phyloP scores from a whole-genome alignment of 2,888 invertebrate species.

The Agelastica alni region DNA sequence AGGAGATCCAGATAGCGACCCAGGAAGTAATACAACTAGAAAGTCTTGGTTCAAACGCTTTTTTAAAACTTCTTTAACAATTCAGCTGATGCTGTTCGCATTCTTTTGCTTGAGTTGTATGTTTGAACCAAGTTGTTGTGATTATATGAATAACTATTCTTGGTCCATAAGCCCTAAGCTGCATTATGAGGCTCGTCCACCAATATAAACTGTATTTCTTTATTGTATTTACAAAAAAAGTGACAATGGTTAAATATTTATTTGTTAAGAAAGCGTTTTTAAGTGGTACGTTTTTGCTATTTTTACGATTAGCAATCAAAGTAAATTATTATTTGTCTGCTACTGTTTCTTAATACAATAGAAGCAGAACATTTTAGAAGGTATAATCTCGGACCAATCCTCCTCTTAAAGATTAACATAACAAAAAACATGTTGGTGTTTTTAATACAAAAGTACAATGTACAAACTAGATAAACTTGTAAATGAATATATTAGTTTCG shows the following conservation, averaged over 20 bases:
- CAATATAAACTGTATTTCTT: constrained; percentile 62
- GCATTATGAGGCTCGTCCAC: constrained; percentile 81
- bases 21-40: constrained; percentile 58
- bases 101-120: constrained; percentile 75
- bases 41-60: constrained; percentile 73
- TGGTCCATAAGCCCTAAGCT: constrained; percentile 79
- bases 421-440: too few relatives aligned
- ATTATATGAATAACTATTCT: constrained; percentile 75
- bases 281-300: background rate
- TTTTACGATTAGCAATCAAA: background rate
- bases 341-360: background rate
- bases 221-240: background rate
- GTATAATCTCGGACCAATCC: background rate
- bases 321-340: too few relatives aligned
- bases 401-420: too few relatives aligned
- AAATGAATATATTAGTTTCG: too few relatives aligned
- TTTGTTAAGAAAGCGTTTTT: background rate
- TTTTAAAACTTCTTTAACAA: constrained; percentile 72
- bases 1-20: constrained; percentile 62
- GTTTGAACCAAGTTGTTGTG: constrained; percentile 78
- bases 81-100: constrained; percentile 75
- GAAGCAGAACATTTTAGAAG: background rate
- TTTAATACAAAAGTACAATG: too few relatives aligned
- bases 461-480: too few relatives aligned
- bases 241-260: background rate